These are phyloP conservation scores for Coendou prehensilis DNA, from an alignment of 2,797 vertebrate genomes.

Conservation along the genomic window DNA sequence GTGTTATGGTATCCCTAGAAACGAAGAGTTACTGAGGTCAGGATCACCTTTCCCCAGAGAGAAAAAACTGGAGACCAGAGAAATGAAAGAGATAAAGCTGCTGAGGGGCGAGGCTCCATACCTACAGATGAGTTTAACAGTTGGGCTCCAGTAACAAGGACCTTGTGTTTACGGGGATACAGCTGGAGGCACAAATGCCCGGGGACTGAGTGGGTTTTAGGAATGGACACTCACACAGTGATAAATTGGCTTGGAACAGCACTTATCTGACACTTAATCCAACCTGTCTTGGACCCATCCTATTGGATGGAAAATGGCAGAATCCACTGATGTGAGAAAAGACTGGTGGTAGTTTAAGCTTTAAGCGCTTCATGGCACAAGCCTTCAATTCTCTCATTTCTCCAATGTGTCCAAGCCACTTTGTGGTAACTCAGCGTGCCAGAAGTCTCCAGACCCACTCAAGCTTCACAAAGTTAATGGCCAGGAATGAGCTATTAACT, in stretches of 20 bases:
- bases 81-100: conserved; percentile 74
- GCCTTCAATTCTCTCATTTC: conserved; percentile 19
- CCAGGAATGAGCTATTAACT: conserved; percentile 82
- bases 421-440: conserved; percentile 69
- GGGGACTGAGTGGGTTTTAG: conserved; percentile 75
- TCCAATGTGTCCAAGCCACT: conserved; percentile 54
- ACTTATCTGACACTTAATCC: conserved; percentile 77
- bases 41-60: conserved; percentile 71
- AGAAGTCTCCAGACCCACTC: conserved; percentile 68
- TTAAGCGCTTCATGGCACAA: background rate
- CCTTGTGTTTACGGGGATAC: conserved; percentile 78
- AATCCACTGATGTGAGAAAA: conserved; percentile 57
- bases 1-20: conserved; percentile 66
- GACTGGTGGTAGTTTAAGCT: background rate
- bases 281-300: conserved; percentile 62
- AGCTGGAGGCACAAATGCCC: conserved; percentile 74
- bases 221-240: conserved; percentile 68
- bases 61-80: conserved; percentile 70
- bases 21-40: conserved; percentile 62
- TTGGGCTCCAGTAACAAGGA: background rate
- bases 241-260: conserved; percentile 70
- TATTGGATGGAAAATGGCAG: conserved; percentile 71
- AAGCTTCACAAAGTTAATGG: conserved; percentile 65
- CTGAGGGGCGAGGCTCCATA: conserved; percentile 59
- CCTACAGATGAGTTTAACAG: conserved; percentile 87